phyloP scores from a whole-genome alignment of 1,140 invertebrate genomes.

The Zaprionus ghesquierei region DNA sequence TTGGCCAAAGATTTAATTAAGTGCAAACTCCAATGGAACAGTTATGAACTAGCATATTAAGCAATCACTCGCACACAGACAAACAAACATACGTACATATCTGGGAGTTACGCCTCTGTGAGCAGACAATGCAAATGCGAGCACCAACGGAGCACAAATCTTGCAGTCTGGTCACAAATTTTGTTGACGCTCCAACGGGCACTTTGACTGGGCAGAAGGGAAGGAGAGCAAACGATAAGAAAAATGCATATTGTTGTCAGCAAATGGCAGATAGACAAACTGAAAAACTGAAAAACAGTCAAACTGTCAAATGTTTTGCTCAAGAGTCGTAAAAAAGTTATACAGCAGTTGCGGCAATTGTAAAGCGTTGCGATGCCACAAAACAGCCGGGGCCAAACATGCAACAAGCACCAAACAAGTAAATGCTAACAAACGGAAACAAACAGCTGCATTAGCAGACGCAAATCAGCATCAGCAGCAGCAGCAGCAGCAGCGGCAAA shows the following conservation, averaged over 20 bases:
- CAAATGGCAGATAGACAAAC: constrained; percentile 31
- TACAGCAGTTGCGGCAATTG: constrained; percentile 29
- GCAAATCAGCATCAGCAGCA: constrained; percentile 69
- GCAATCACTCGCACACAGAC: not conserved
- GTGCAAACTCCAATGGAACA: constrained; percentile 30
- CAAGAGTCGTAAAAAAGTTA: constrained; percentile 31
- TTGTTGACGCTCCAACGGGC: constrained; percentile 49
- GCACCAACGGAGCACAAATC: constrained; percentile 26
- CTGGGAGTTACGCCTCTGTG: constrained; percentile 26
- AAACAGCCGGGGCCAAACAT: constrained; percentile 23
- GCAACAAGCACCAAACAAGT: constrained; percentile 51
- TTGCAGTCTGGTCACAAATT: constrained; percentile 36
- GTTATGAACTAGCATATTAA: constrained; percentile 42
- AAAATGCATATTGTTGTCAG: constrained; percentile 43
- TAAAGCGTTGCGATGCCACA: constrained; percentile 37
- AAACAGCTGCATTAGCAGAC: constrained; percentile 78
- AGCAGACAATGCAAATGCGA: constrained; percentile 20
- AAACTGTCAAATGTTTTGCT: constrained; percentile 43
- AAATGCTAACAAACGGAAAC: constrained; percentile 74
- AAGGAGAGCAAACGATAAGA: not conserved
- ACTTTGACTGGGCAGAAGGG: constrained; percentile 46
- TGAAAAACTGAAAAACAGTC: constrained; percentile 25
- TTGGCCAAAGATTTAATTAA: constrained; percentile 66
- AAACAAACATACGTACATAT: constrained; percentile 24
- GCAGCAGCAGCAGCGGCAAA: constrained; percentile 50